Evolutionary conservation across 37 sponge, comb jelly and placozoan genomes (phyloP).

Genomic region (Theonella swinhoei): DNA sequence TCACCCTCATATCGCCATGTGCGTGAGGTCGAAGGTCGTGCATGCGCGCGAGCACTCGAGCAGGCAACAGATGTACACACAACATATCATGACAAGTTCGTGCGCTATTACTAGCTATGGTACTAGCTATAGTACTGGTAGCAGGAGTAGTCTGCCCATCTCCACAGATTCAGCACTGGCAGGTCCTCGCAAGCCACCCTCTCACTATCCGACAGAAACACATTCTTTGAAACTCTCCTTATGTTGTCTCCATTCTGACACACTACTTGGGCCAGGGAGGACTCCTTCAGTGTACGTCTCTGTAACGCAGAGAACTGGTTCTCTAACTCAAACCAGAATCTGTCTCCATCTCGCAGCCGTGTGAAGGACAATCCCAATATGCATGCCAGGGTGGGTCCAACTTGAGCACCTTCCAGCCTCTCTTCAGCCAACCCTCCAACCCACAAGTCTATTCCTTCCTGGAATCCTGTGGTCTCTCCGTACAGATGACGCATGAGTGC

Average conservation of each 20-base stretch:
- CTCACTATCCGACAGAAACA: slow-evolving; percentile 17
- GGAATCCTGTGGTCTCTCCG: slow-evolving; percentile 47
- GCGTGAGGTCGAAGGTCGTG: neutral
- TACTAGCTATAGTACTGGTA: neutral
- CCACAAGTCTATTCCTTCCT: slow-evolving; percentile 84
- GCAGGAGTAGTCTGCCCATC: slow-evolving; percentile 54
- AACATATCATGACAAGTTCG: no score
- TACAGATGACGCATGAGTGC: slow-evolving; percentile 18
- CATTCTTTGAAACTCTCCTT: slow-evolving; percentile 47
- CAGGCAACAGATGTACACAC: neutral
- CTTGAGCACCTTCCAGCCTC: slow-evolving; percentile 38
- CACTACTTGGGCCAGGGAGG: slow-evolving; percentile 79
- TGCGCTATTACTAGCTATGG: no score
- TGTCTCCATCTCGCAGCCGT: slow-evolving; percentile 68
- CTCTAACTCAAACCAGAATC: slow-evolving; percentile 78
- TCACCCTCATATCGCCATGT: neutral
- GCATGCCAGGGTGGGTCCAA: slow-evolving; percentile 90
- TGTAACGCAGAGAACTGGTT: slow-evolving; percentile 61
- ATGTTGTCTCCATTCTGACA: slow-evolving; percentile 89
- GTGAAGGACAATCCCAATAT: slow-evolving; percentile 66
- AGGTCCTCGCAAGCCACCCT: slow-evolving; percentile 46
- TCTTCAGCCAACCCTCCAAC: slow-evolving; percentile 87
- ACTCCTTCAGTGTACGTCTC: slow-evolving; percentile 61
- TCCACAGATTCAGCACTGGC: slow-evolving; percentile 39
- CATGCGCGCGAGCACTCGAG: neutral